A percentile compares a stretch with the other conserved stretches of the same genome.
phyloP scores from a whole-genome alignment of 2,113 vertebrate genomes.

The Nothoprocta perdicaria region DNA sequence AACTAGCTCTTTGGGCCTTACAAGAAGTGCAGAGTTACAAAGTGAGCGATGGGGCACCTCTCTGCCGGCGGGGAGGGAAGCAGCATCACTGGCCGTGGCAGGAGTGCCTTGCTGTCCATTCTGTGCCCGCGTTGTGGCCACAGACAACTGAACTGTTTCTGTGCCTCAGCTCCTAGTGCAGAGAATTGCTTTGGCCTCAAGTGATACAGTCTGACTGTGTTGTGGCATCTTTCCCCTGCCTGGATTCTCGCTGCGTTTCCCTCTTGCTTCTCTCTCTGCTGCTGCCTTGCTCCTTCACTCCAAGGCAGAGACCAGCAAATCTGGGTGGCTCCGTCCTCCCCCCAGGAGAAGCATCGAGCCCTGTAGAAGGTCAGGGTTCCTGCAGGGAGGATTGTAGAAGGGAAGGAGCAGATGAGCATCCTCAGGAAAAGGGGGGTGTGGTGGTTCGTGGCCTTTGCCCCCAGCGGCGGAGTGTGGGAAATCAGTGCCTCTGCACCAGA shows the following conservation, averaged over 20 bases:
- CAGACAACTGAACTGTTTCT: background rate
- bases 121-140: background rate
- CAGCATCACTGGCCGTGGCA: background rate
- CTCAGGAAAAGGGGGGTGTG: background rate
- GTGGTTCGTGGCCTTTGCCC: background rate
- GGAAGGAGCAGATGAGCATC: background rate
- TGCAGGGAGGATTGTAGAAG: background rate
- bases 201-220: background rate
- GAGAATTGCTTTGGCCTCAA: background rate
- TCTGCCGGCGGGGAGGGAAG: background rate
- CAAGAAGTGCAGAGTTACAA: background rate
- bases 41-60: background rate
- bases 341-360: background rate
- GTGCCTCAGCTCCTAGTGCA: background rate
- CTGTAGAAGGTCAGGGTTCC: background rate
- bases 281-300: background rate
- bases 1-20: background rate
- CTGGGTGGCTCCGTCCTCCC: background rate
- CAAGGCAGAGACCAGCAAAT: background rate
- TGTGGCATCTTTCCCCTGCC: background rate
- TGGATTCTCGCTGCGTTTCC: background rate
- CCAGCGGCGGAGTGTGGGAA: background rate
- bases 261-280: background rate
- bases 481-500: conserved; percentile 8
- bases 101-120: background rate